Base-by-base conservation (phyloP, 2,113 vertebrate genomes). In the Microtus oregoni region DNA sequence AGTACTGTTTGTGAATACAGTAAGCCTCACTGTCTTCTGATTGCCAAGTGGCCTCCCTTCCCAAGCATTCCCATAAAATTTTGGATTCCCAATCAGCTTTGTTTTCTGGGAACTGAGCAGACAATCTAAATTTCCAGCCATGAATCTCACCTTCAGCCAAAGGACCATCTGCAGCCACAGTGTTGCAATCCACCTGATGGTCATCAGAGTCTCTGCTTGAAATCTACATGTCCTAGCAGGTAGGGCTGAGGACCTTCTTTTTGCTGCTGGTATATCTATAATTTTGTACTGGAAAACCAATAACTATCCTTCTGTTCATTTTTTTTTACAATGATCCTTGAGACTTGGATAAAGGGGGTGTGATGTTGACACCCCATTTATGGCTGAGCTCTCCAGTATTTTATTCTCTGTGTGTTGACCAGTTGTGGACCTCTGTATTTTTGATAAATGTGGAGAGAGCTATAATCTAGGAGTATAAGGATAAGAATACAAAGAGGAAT, bases 121-220 rank as follows among this genome's bases (percentile, higher is more conserved):
- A 41, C 41, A 61, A 44, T 50, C 70, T 93, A 24, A 1, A 50
- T 96, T 94, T 94, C 81, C 28, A 92, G 91, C 61, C 73, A 65
- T 44, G 68, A 30, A 86, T 78, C 22, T 55, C 47, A 94, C 75
- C 82, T 17, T 94, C 12, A 95, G 96, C 92, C 92, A 95, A 78
- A 94, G 32, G 61, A 86, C 95, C 96, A 96, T 95, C 94, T 97
- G 92, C 30, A 91, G 35, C 19, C 44, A 70, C 55, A 63, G 8
- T 95, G 73, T 35, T 94, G 86, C 89, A 95, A 92, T 96, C 70
- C 95, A 96, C 86, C 86, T 97, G 90, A 93, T 38, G 81, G 47
- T n/a, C 89, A 76, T 95, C 65, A 95, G 44, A 68, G 78, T n/a
- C 58, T 90, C 67, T 92, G 67, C 47, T 82, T 79, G 47, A 91